Base-by-base conservation (phyloP, 2,113 vertebrate species). In the Aldabrachelys gigantea region DNA sequence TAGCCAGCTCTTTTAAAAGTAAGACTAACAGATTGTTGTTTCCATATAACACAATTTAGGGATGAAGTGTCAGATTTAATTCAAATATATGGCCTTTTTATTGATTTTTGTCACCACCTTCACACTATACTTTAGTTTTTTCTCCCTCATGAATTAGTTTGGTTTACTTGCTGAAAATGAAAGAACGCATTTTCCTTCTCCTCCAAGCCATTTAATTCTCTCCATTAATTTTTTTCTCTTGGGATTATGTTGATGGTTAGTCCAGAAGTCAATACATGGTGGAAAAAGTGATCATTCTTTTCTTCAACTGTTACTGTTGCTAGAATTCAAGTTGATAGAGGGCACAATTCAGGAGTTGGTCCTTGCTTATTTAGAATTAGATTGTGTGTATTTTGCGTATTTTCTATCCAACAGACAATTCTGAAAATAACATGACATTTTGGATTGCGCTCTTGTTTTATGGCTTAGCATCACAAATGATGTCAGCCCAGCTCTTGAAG, bases 1-100 rank as follows among this genome's bases (percentile, higher is more conserved):
- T 69, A 3, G 53, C 47, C 10, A 25, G 54, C 2, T 92, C 19
- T 92, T 89, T 84, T 11, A 50, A 88, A 82, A 24, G 8, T 57
- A 57, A 10, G 86, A 86, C 84, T 82, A 84, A 56, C 54, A n/a
- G 7, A 50, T 52, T 9, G 13, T 69, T 0, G n/a, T 82, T 82
- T 57, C 27, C 38, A 6, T 53, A 4, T 5, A 69, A 19, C 9
- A 2, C 0, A 2, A 8, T 0, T 0, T 7, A 91, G 21, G 62
- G 12, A 2, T 27, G 1, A 56, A 91, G 24, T 72, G 0, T 13
- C 94, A 89, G 79, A 52, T 24, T 62, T 13, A 86, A 35, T 88
- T 82, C 56, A 44, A 57, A 78, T 41, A 38, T 72, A 17, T 78
- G 13, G 44, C 41, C 8, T 8, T 88, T 54, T 47, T 6, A 69